phyloP scores from a whole-genome alignment of 2,797 vertebrate genomes.

The Dicrostonyx torquatus region DNA sequence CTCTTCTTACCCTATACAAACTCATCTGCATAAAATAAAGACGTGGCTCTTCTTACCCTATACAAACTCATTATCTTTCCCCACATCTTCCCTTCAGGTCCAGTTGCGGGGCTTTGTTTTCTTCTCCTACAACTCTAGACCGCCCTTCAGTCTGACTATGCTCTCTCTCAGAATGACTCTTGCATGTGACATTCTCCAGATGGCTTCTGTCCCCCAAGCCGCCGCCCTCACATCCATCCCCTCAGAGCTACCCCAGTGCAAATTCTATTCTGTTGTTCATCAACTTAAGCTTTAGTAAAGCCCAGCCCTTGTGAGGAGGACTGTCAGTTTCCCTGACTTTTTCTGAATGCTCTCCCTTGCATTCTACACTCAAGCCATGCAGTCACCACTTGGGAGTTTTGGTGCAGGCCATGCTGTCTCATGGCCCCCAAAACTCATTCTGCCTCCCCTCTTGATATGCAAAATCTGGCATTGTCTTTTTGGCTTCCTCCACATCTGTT shows the following conservation, averaged over 20 bases:
- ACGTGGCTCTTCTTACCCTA: neutral
- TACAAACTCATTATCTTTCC: neutral
- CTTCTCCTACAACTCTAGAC: no score
- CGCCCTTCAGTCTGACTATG: neutral
- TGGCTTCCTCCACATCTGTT: neutral
- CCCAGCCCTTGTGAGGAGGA: neutral
- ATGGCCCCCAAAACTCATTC: neutral
- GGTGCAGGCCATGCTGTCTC: neutral
- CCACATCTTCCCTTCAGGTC: neutral
- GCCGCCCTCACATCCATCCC: neutral
- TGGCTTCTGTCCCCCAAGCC: neutral
- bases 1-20: no score
- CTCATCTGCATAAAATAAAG: neutral
- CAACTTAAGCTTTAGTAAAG: neutral
- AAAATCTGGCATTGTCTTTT: neutral
- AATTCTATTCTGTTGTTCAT: neutral
- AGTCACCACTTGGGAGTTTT: neutral
- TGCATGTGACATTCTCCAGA: neutral
- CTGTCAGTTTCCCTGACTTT: neutral
- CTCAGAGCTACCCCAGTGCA: neutral
- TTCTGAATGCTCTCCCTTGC: neutral
- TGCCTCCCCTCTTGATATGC: neutral
- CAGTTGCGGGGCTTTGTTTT: neutral
- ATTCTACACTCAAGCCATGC: neutral
- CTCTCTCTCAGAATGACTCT: neutral